Conservation (phyloP, 2,113 vertebrate genomes). For the Callionymus lyra region DNA sequence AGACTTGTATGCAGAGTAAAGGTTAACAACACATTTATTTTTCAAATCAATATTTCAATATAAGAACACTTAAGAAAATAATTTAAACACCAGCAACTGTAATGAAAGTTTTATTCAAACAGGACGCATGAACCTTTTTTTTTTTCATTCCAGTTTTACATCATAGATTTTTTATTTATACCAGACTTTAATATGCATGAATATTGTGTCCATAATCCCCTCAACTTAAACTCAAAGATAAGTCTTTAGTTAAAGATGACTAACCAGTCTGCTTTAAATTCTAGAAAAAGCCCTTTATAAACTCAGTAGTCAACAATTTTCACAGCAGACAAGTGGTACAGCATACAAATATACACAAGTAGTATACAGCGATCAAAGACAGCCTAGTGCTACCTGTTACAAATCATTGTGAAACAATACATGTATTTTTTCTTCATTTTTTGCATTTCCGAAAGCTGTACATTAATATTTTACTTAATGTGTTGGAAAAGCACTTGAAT, state of each 20-base stretch:
- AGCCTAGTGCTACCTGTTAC: slow-evolving; percentile 51
- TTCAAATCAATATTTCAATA: too few species aligned
- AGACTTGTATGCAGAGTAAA: too few species aligned
- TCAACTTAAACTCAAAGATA: slow-evolving; percentile 29
- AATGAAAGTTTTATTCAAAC: slow-evolving; percentile 59
- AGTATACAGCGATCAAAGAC: slow-evolving; percentile 58
- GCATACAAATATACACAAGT: slow-evolving; percentile 64
- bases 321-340: slow-evolving; percentile 64
- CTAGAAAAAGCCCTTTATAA: slow-evolving; percentile 72
- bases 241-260: slow-evolving; percentile 43
- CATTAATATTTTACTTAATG: slow-evolving; percentile 42
- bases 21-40: too few species aligned
- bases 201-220: slow-evolving; percentile 38
- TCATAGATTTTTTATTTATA: slow-evolving; percentile 47
- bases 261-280: slow-evolving; percentile 54
- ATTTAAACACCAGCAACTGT: neutral
- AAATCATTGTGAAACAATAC: slow-evolving; percentile 58
- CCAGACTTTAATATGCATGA: slow-evolving; percentile 46
- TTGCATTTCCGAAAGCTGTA: slow-evolving; percentile 58
- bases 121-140: slow-evolving; percentile 40
- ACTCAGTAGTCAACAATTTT: slow-evolving; percentile 59
- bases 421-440: slow-evolving; percentile 21
- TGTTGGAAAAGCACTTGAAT: slow-evolving; percentile 61
- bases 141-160: slow-evolving; percentile 31
- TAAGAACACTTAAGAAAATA: too few species aligned